Conservation (phyloP, 1,140 invertebrate species). For the Mizuhopecten yessoensis region DNA sequence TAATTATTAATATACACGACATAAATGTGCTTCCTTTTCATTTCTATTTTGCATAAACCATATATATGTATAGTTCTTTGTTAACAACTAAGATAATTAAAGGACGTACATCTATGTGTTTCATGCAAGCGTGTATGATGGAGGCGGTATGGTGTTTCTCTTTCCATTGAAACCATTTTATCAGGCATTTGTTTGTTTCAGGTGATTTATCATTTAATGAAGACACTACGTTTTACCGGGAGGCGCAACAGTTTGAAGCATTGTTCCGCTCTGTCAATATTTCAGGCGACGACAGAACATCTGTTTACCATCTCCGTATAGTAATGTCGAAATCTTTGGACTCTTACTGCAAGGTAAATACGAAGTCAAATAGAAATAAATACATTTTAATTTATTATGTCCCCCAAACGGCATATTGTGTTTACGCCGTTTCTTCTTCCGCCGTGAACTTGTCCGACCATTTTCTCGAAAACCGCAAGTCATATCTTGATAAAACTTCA, state of each 20-base stretch:
- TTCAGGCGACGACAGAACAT: conserved; percentile 63
- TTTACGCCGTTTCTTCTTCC: not conserved
- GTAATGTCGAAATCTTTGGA: conserved; percentile 84
- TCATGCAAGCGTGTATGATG: too few relatives aligned
- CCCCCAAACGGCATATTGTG: not conserved
- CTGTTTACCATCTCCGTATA: conserved; percentile 79
- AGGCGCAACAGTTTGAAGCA: conserved; percentile 83
- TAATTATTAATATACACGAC: too few relatives aligned
- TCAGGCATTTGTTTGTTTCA: not conserved
- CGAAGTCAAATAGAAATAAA: too few relatives aligned
- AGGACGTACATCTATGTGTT: too few relatives aligned
- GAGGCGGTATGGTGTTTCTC: too few relatives aligned
- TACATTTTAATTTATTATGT: too few relatives aligned
- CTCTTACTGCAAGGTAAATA: conserved; percentile 85
- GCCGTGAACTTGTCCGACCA: not conserved
- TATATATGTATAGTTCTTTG: too few relatives aligned
- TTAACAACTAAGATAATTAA: too few relatives aligned
- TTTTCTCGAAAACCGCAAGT: too few relatives aligned
- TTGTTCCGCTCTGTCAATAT: conserved; percentile 69
- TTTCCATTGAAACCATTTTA: not conserved
- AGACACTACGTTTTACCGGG: conserved; percentile 85
- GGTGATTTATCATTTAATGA: conserved; percentile 67
- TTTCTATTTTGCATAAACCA: not conserved
- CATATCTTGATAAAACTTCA: too few relatives aligned
- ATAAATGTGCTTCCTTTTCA: too few relatives aligned